Evolutionary conservation across 2,888 invertebrate species (phyloP), one percentile per base, ranked within the genome.

Genomic region (Drosophila ezoana): DNA sequence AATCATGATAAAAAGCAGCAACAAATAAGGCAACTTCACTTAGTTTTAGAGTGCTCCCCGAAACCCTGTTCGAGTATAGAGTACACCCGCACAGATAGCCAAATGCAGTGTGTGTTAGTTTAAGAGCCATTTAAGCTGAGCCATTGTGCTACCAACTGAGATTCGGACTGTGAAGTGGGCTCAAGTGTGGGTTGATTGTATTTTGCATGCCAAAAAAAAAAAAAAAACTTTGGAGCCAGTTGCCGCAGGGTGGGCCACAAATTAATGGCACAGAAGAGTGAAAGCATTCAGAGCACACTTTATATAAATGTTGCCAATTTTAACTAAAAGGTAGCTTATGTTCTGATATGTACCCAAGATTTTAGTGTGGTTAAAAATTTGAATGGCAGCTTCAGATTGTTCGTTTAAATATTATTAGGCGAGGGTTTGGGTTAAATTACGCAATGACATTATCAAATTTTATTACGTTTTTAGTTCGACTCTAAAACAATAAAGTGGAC

Each of bases 201-300:
- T 64, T 85, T 74, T 81, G 79, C 74, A 81, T 81, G 82, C 76
- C 63, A 81, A 79, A 63, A n/a, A 66, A 62, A 67, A 71, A 14
- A 62, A 67, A 71, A 14, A 9, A 40, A 14, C 16, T 1, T 23
- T 40, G 16, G 59, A 68, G 48, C 23, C 35, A 14, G 14, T 8
- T 53, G 32, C 20, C 37, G 20, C 28, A 10, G 14, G 28, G 14
- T n/a, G 64, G 48, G 9, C 20, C 57, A 43, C 52, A 70, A 77
- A 74, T 75, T 80, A 83, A 80, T 78, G 81, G 59, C 64, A 35
- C 48, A 43, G 56, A 56, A 54, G 63, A 69, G 66, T 56, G 77
- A 64, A 81, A 76, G 76, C 58, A 78, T 49, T 76, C 48, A 23
- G 62, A 66, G 73, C 57, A 66, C 70, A 73, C 79, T 81, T 59